These are phyloP conservation scores for Merodon equestris DNA, from an alignment of 2,888 invertebrate species.

Conservation along the genomic window DNA sequence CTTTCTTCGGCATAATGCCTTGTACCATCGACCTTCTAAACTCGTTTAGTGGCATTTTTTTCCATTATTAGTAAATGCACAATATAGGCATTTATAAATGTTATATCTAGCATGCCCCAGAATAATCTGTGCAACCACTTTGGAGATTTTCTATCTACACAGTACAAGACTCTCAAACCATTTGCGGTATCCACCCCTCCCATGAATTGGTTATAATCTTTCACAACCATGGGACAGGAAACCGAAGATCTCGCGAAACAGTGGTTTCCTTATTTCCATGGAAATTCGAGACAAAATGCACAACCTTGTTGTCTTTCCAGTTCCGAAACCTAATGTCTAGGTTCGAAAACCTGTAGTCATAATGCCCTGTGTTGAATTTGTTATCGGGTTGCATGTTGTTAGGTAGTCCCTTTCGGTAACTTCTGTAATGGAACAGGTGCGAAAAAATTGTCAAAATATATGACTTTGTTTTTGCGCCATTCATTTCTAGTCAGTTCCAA, in stretches of 20 bases:
- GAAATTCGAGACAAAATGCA: too few species aligned
- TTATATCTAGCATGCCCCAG: constrained; percentile 15
- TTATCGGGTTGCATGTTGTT: constrained; percentile 13
- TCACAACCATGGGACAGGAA: constrained; percentile 13
- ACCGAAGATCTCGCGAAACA: constrained; percentile 11
- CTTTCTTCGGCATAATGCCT: too few species aligned
- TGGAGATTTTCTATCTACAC: constrained; percentile 8
- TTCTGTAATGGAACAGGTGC: too few species aligned
- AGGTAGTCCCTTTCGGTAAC: constrained; percentile 11
- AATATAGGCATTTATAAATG: too few species aligned
- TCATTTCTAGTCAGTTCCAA: too few species aligned
- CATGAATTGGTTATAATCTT: constrained; percentile 20
- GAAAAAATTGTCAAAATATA: too few species aligned
- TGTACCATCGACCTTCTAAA: too few species aligned
- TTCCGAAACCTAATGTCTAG: constrained; percentile 12
- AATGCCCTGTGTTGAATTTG: constrained; percentile 1
- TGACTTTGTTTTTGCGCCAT: too few species aligned
- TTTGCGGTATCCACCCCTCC: constrained; percentile 14
- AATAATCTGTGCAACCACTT: constrained; percentile 21
- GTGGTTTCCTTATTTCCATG: constrained; percentile 16
- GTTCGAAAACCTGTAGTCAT: constrained; percentile 9
- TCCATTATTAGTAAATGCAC: too few species aligned
- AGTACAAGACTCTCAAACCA: constrained; percentile 1
- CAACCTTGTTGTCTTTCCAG: too few species aligned
- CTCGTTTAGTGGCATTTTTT: too few species aligned